Conservation (phyloP, 2,113 vertebrate species). For the Pygoscelis antarcticus region DNA sequence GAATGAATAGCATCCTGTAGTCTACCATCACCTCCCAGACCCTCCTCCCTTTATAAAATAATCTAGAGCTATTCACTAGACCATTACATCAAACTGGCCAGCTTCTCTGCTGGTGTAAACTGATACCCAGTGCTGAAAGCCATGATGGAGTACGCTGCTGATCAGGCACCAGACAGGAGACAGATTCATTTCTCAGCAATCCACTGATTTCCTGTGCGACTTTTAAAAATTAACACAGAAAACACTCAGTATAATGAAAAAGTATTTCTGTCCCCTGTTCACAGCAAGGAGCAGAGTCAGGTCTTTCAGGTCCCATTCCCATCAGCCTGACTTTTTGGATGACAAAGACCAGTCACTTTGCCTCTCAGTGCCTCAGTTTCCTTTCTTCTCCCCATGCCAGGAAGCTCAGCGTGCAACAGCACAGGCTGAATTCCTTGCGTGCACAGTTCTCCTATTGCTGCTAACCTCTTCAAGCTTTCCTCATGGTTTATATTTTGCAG, state of each 20-base stretch:
- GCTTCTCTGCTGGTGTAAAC: background rate
- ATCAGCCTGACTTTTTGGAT: background rate
- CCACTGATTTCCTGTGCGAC: background rate
- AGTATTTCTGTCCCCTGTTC: background rate
- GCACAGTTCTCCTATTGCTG: fast-evolving
- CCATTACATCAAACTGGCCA: background rate
- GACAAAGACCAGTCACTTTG: background rate
- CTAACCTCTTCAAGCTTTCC: background rate
- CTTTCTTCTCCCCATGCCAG: background rate
- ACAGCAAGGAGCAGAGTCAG: background rate
- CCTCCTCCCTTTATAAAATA: background rate
- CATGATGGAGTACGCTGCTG: background rate
- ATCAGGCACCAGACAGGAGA: background rate
- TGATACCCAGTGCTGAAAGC: fast-evolving
- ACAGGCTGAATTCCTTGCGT: background rate
- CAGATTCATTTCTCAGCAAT: background rate
- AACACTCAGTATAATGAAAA: background rate
- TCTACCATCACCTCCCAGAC: background rate
- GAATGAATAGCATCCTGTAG: background rate
- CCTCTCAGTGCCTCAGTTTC: background rate
- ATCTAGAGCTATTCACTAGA: background rate
- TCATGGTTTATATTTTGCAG: background rate
- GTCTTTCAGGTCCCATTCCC: background rate
- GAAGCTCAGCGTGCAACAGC: background rate
- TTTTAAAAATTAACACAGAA: background rate